Base-by-base conservation (phyloP, 2,888 invertebrate genomes). In the Teinopalpus imperialis region DNA sequence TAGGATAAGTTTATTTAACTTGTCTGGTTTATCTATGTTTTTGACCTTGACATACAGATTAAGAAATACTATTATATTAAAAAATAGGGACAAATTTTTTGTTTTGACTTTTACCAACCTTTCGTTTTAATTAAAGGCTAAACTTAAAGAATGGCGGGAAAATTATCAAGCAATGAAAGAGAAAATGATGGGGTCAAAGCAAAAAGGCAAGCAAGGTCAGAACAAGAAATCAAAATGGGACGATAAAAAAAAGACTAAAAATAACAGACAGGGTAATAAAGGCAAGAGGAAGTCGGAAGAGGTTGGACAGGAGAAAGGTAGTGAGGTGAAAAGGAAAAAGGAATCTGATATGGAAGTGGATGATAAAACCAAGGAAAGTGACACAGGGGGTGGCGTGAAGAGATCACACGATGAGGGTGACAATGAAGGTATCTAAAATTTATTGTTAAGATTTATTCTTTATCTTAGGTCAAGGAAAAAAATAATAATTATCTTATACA, bases 101-200 rank as follows among this genome's bases (percentile, higher is more conserved):
- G n/a, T n/a, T n/a, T n/a, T n/a, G n/a, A n/a, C n/a, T n/a, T n/a
- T n/a, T n/a, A n/a, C n/a, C n/a, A n/a, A n/a, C n/a, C n/a, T n/a
- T n/a, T n/a, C n/a, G n/a, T n/a, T n/a, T 24, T 24, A 7, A 52
- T 61, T 50, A 0, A 52, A 87, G 87, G 55, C 51, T 7, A 87
- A 85, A 63, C 47, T 76, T 2, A 74, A 78, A 58, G 79, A 82
- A 57, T 88, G 87, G 87, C 77, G 77, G 1, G 80, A 79, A 1
- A 76, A 55, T 51, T 87, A 83, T 52, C 79, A 83, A 66, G 73
- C 73, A 0, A 77, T 86, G 79, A 85, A 85, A 53, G 81, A 82
- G 12, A 83, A 81, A 52, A 83, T 85, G 78, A 70, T 63, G 0
- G 80, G 78, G 3, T 70, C 76, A 21, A 81, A 80, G 47, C 67